phyloP scores from a whole-genome alignment of 2,113 vertebrate species.

The Pelvicachromis taeniatus region DNA sequence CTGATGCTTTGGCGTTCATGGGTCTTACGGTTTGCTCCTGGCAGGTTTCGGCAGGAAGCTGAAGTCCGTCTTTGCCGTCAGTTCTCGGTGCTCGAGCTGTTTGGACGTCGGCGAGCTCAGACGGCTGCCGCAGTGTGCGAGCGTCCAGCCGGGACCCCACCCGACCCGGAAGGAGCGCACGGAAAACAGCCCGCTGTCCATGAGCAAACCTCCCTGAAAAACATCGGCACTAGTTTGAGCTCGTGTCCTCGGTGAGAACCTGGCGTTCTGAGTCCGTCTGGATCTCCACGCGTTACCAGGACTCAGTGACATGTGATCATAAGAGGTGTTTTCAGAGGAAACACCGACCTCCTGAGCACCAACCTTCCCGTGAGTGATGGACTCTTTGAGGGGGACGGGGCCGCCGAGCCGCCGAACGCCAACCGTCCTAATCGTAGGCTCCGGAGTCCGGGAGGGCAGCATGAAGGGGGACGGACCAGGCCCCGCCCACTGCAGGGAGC shows the following conservation, averaged over 20 bases:
- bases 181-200: constrained; percentile 87
- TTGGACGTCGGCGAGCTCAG: constrained; percentile 31
- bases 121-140: constrained; percentile 79
- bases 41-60: constrained; percentile 78
- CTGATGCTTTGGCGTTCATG: background rate
- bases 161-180: constrained; percentile 89
- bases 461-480: constrained; percentile 57
- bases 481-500: constrained; percentile 49
- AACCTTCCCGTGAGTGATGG: constrained; percentile 77
- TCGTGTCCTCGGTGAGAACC: background rate
- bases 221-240: background rate
- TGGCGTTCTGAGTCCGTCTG: background rate
- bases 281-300: rapidly evolving
- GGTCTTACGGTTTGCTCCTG: constrained; percentile 77
- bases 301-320: background rate
- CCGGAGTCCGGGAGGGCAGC: constrained; percentile 60
- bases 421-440: constrained; percentile 76
- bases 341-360: background rate
- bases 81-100: constrained; percentile 9
- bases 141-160: constrained; percentile 89
- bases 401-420: constrained; percentile 79
- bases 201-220: constrained; percentile 76
- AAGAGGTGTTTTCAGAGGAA: background rate
- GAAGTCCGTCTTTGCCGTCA: constrained; percentile 30
- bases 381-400: constrained; percentile 80